phyloP scores from a whole-genome alignment of 2,888 invertebrate genomes.

The Acanthosepion pharaonis region DNA sequence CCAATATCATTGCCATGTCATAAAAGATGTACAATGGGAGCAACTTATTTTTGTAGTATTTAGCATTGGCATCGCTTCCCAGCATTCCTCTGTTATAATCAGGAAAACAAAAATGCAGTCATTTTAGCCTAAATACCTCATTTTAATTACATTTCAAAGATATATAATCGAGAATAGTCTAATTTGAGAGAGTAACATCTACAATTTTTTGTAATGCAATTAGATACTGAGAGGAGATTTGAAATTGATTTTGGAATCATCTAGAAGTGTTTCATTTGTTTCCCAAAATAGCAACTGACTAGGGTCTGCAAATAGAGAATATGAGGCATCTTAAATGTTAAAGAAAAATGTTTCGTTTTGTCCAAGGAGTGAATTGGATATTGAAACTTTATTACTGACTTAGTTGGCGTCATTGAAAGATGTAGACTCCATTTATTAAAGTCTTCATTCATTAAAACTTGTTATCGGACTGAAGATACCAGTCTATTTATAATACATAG shows the following conservation, averaged over 20 bases:
- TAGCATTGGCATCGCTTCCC: not conserved
- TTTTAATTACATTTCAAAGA: not conserved
- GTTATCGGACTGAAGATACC: no score
- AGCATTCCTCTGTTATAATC: not conserved
- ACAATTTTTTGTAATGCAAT: not conserved
- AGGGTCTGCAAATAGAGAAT: not conserved
- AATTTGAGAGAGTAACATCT: not conserved
- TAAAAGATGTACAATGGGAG: not conserved
- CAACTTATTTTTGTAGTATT: not conserved
- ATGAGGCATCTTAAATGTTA: not conserved
- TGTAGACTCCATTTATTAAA: no score
- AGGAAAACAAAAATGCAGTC: not conserved
- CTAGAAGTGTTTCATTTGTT: not conserved
- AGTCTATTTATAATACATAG: no score
- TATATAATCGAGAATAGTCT: not conserved
- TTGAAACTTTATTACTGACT: no score
- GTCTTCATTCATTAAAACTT: no score
- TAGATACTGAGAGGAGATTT: not conserved
- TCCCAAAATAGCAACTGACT: not conserved
- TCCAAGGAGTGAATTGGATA: no score
- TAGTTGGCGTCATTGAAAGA: no score
- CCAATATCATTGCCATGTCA: not conserved
- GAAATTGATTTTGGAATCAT: no score
- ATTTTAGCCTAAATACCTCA: not conserved
- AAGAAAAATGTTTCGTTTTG: no score